Percentiles rank a stretch among this genome's conserved stretches.
These are phyloP conservation scores for Gallinago undulata DNA, from an alignment of 2,113 vertebrate species.

Conservation along the genomic window DNA sequence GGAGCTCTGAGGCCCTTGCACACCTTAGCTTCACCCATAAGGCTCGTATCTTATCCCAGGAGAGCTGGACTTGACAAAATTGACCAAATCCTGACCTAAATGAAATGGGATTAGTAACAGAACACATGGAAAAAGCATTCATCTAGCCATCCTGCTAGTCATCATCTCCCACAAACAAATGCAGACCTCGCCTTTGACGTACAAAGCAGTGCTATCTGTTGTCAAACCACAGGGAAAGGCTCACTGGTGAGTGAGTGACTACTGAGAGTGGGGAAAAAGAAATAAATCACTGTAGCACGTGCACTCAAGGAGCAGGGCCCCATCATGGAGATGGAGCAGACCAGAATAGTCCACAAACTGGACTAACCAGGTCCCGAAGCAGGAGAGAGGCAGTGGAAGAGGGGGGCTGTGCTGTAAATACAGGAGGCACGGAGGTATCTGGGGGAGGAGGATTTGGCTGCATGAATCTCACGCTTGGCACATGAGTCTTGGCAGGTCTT, in stretches of 20 bases:
- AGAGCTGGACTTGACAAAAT: background rate
- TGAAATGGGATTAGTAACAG: background rate
- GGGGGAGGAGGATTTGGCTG: background rate
- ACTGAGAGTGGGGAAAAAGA: background rate
- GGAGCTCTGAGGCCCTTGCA: background rate
- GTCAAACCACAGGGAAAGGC: background rate
- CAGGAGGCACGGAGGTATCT: background rate
- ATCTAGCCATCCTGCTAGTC: background rate
- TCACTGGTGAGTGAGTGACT: background rate
- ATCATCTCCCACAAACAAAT: background rate
- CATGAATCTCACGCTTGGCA: background rate
- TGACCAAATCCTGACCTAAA: background rate
- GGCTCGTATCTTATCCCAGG: background rate
- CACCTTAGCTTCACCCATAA: background rate
- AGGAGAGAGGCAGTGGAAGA: background rate
- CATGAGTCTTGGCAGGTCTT: background rate
- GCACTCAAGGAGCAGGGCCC: rapidly evolving
- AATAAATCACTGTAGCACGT: background rate
- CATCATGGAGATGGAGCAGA: rapidly evolving
- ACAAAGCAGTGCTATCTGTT: background rate
- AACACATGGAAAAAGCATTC: background rate
- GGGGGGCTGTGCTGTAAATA: background rate
- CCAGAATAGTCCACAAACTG: background rate
- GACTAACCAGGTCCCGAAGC: background rate
- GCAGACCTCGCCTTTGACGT: background rate